These are phyloP conservation scores for Amphimedon queenslandica DNA, from an alignment of 37 sponge, comb jelly and placozoan species.

Conservation along the genomic window DNA sequence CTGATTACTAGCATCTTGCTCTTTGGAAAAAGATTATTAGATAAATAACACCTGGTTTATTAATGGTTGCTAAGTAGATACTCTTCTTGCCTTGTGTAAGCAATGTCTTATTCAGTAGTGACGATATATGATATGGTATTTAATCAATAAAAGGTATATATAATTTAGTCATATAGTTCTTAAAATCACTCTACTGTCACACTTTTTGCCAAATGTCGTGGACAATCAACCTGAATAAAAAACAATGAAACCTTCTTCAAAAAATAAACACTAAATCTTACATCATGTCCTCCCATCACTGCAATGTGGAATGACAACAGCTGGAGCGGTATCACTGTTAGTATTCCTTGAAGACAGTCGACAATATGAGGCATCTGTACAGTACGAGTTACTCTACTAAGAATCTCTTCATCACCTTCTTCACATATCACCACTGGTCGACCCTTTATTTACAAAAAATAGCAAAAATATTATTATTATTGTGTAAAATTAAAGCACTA, in stretches of 20 bases:
- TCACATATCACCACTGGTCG: slow-evolving; percentile 85
- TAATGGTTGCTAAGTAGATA: too few relatives aligned
- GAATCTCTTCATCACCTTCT: slow-evolving; percentile 51
- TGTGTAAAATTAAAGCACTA: neutral
- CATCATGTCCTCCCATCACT: slow-evolving; percentile 84
- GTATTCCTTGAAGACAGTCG: slow-evolving; percentile 92
- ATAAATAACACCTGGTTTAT: too few relatives aligned
- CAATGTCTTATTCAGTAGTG: too few relatives aligned
- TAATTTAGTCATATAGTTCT: too few relatives aligned
- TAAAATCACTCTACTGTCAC: slow-evolving; percentile 98
- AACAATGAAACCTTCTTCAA: neutral
- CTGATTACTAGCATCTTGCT: too few relatives aligned
- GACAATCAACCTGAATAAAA: slow-evolving; percentile 86
- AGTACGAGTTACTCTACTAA: slow-evolving; percentile 20
- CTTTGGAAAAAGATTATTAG: too few relatives aligned
- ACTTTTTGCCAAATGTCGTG: slow-evolving; percentile 94
- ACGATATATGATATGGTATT: too few relatives aligned
- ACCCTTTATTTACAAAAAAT: slow-evolving; percentile 36
- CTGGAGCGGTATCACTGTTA: slow-evolving; percentile 95
- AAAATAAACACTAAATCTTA: slow-evolving; percentile 24
- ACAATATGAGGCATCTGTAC: slow-evolving; percentile 69
- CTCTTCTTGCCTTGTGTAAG: too few relatives aligned
- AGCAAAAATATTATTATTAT: neutral
- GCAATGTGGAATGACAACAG: slow-evolving; percentile 97
- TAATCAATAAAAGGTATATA: too few relatives aligned